phyloP scores from a whole-genome alignment of 23 tunicate genomes.

The Botrylloides violaceus region DNA sequence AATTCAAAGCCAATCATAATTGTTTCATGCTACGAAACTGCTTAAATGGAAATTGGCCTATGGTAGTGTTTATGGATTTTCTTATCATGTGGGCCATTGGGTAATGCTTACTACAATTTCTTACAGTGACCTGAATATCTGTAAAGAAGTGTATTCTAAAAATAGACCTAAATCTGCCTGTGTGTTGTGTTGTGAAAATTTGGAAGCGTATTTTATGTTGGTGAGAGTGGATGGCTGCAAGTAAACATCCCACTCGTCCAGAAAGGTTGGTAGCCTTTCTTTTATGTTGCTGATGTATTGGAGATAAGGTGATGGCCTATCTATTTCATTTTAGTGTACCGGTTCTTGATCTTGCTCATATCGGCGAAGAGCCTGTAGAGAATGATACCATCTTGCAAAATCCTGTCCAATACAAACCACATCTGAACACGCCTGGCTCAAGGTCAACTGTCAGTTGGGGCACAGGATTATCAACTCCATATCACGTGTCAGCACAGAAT shows the following conservation, averaged over 20 bases:
- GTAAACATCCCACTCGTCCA: conserved; percentile 4
- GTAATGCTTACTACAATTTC: no score
- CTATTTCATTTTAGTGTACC: conserved; percentile 26
- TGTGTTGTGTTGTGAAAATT: neutral
- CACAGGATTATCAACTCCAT: conserved; percentile 50
- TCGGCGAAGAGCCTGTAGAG: neutral
- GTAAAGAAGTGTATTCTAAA: no score
- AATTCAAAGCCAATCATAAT: no score
- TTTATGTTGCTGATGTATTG: no score
- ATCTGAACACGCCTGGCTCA: conserved; percentile 33
- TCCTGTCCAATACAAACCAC: conserved; percentile 1
- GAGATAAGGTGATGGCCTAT: no score
- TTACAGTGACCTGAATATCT: no score
- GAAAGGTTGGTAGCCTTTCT: conserved; percentile 7
- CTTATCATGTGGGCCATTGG: no score
- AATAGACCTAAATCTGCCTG: no score
- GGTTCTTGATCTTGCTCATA: conserved; percentile 3
- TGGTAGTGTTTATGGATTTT: no score
- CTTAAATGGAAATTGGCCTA: no score
- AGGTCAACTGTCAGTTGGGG: conserved; percentile 81
- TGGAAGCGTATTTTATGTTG: neutral
- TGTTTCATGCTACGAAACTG: no score
- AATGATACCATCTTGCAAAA: conserved; percentile 4
- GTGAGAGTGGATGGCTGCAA: conserved; percentile 21
- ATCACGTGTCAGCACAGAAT: conserved; percentile 45